Evolutionary conservation across 2,888 invertebrate genomes (phyloP).

Genomic region (Habroteleia sp.): DNA sequence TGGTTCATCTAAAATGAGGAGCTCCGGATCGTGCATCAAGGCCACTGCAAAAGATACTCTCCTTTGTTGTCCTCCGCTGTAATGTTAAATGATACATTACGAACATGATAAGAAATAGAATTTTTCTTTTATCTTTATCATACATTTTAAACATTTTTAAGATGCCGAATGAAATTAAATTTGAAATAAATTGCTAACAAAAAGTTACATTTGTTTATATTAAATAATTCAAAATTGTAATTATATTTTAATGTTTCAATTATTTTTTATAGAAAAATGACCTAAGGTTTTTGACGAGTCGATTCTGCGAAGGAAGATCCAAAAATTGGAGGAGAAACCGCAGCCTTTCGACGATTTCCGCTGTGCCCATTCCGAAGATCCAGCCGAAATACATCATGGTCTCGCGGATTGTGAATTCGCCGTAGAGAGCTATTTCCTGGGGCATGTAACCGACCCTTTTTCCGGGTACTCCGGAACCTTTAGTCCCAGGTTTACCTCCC

Average conservation of each 20-base stretch:
- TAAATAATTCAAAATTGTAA: too few species aligned
- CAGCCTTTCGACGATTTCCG: conserved; percentile 90
- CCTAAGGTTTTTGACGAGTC: conserved; percentile 90
- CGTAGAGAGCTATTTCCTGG: conserved; percentile 94
- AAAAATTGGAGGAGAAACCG: conserved; percentile 94
- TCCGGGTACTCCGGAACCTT: conserved; percentile 95
- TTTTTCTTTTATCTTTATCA: too few species aligned
- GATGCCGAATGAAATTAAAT: too few species aligned
- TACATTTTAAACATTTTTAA: too few species aligned
- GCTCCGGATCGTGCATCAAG: conserved; percentile 94
- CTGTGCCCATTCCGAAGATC: conserved; percentile 95
- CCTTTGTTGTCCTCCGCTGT: conserved; percentile 94
- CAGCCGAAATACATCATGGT: conserved; percentile 98
- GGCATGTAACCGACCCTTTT: conserved; percentile 99
- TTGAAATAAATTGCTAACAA: too few species aligned
- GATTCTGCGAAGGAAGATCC: conserved; percentile 92
- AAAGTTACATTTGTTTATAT: too few species aligned
- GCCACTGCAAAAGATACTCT: conserved; percentile 96
- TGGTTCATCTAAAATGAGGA: conserved; percentile 95
- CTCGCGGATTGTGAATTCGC: conserved; percentile 95
- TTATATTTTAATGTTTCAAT: too few species aligned
- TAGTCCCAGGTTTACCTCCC: conserved; percentile 93
- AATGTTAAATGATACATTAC: conserved; percentile 53
- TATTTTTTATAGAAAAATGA: too few species aligned
- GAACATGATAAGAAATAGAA: too few species aligned